Evolutionary conservation across 2,888 invertebrate genomes (phyloP).

Genomic region (Sinhomidia bicolor): DNA sequence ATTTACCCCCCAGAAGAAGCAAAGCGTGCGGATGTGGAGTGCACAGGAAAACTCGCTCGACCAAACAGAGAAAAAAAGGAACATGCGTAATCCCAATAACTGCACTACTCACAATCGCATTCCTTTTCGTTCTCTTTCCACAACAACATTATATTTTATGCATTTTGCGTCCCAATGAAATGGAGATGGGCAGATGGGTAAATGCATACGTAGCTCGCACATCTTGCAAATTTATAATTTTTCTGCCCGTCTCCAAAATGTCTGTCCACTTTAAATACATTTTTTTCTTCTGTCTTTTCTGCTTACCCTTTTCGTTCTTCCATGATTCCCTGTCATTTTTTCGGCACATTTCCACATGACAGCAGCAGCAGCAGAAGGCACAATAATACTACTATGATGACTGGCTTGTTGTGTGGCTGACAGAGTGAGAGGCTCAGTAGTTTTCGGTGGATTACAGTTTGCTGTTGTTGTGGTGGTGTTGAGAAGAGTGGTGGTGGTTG

Average conservation of each 20-base stretch:
- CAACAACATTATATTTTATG: background rate
- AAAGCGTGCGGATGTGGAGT: background rate
- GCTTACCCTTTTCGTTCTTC: slow-evolving; percentile 79
- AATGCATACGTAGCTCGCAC: background rate
- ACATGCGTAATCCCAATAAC: background rate
- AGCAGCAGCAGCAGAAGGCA: slow-evolving; percentile 75
- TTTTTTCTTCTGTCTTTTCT: background rate
- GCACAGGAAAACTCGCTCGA: background rate
- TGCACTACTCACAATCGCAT: background rate
- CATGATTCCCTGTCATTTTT: slow-evolving; percentile 76
- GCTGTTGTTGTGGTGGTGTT: slow-evolving; percentile 18
- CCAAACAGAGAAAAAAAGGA: background rate
- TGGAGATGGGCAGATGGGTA: background rate
- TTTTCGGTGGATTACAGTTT: no score
- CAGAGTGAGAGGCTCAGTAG: background rate
- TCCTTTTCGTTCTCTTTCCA: background rate
- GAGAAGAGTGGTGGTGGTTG: background rate
- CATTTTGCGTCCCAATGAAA: background rate
- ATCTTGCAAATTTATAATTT: no score
- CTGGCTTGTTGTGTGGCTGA: background rate
- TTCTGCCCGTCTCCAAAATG: no score
- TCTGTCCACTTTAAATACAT: no score
- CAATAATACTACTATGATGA: background rate
- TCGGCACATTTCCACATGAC: slow-evolving; percentile 79
- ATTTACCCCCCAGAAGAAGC: slow-evolving; percentile 54